Base-by-base conservation (phyloP, 2,113 vertebrate species). In the Halichoeres trimaculatus region DNA sequence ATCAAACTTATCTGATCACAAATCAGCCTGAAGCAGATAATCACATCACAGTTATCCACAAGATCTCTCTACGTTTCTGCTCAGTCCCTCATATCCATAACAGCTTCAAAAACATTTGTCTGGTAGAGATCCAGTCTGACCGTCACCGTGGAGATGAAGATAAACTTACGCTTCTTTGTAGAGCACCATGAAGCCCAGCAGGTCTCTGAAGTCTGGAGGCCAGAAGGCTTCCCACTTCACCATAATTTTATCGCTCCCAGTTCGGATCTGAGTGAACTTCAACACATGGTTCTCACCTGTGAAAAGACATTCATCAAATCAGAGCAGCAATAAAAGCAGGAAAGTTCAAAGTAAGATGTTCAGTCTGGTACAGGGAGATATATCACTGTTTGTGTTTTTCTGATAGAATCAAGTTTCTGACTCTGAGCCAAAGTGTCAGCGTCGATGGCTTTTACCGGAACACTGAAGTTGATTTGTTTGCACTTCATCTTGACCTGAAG, bases 151-250 rank as follows among this genome's bases (percentile, higher is more conserved):
- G 16, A 43, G 9, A 19, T 5, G 14, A 30, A 69, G 19, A 64
- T 43, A 0, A 34, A 89, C 98, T 97, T 90, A 99, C 98, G 98
- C 97, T 88, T 99, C 98, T 80, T 98, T 99, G 85, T 98, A 99
- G 75, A 99, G 97, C 0, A 99, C 94, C 96, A 99, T 98, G 83
- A 99, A 99, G 2, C 98, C 98, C 89, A 99, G 90, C 55, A 99
- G 94, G 76, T 99, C 98, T 56, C 98, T 93, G 95, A 96, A 99
- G 83, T 99, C 98, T 0, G 94, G 92, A 0, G 97, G 98, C 97
- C 98, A 99, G 85, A 98, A 99, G 0, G 97, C 74, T 75, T 97
- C 88, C 98, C 98, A 99, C 77, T 88, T 96, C 47, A 99, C 88
- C 78, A 99, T 78, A 80, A 99, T 98, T 91, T 98, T 98, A 90